Conservation (phyloP, 2,888 invertebrate genomes). For the Drosophila imparisetae region DNA sequence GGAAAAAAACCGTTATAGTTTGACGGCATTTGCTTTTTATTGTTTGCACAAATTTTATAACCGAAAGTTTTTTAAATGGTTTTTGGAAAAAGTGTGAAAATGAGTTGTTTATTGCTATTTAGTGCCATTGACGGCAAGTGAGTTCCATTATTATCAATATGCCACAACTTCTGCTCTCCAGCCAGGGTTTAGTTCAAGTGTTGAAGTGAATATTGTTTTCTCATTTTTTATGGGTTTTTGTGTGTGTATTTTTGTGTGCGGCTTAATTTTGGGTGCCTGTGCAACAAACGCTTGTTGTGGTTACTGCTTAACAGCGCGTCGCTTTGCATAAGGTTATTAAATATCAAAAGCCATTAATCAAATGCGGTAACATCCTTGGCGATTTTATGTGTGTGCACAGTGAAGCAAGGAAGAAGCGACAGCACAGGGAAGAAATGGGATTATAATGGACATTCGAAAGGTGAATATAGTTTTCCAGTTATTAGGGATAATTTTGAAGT, state of each 20-base stretch:
- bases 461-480: background rate
- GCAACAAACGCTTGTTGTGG: background rate
- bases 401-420: background rate
- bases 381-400: conserved; percentile 2
- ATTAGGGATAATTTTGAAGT: background rate
- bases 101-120: conserved; percentile 2
- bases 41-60: background rate
- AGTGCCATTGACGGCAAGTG: background rate
- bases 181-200: background rate
- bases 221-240: background rate
- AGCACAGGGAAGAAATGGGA: background rate
- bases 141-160: conserved; percentile 7
- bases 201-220: background rate
- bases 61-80: background rate
- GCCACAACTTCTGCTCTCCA: background rate
- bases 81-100: background rate
- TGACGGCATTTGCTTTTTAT: background rate
- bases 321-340: conserved; percentile 48
- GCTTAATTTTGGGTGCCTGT: background rate
- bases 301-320: conserved; percentile 29
- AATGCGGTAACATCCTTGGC: conserved; percentile 25
- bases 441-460: background rate
- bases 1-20: background rate
- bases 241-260: background rate
- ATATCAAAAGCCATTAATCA: conserved; percentile 66